These are phyloP conservation scores for Anoplius nigerrimus DNA, from an alignment of 2,888 invertebrate species.

Conservation along the genomic window DNA sequence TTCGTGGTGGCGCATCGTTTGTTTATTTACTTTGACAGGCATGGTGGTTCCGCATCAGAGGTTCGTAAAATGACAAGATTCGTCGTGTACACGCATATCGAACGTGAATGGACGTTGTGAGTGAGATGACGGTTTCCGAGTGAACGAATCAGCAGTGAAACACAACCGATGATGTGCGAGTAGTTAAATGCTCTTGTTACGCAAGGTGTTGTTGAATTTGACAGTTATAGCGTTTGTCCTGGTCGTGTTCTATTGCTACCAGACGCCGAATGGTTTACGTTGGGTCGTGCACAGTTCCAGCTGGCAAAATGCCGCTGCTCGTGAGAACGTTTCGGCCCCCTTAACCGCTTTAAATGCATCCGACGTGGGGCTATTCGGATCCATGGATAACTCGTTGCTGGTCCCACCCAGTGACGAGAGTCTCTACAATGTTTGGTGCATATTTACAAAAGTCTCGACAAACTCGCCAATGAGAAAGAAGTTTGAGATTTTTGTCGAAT, in stretches of 20 bases:
- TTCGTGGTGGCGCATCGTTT: background rate
- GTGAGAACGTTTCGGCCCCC: slow-evolving; percentile 53
- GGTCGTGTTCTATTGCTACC: slow-evolving; percentile 68
- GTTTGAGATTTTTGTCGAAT: slow-evolving; percentile 76
- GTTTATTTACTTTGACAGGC: slow-evolving; percentile 4
- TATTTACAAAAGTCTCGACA: slow-evolving; percentile 78
- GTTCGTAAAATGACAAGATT: too few species aligned
- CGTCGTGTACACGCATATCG: too few species aligned
- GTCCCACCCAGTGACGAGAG: slow-evolving; percentile 7
- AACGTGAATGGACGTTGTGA: too few species aligned
- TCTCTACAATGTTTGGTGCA: slow-evolving; percentile 77
- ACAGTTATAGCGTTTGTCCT: slow-evolving; percentile 61
- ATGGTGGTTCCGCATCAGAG: background rate
- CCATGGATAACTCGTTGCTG: background rate
- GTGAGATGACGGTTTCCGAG: background rate
- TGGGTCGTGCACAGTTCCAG: slow-evolving; percentile 45
- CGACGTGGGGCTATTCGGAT: background rate
- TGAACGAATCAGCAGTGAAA: background rate
- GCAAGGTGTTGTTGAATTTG: slow-evolving; percentile 67
- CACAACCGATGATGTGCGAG: slow-evolving; percentile 49
- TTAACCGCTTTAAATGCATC: slow-evolving; percentile 21
- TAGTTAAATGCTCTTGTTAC: slow-evolving; percentile 72
- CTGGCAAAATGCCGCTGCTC: slow-evolving; percentile 37
- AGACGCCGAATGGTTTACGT: slow-evolving; percentile 61
- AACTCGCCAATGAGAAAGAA: slow-evolving; percentile 77